These are phyloP conservation scores for Cephus runcator DNA, from an alignment of 2,888 invertebrate genomes.

Conservation along the genomic window DNA sequence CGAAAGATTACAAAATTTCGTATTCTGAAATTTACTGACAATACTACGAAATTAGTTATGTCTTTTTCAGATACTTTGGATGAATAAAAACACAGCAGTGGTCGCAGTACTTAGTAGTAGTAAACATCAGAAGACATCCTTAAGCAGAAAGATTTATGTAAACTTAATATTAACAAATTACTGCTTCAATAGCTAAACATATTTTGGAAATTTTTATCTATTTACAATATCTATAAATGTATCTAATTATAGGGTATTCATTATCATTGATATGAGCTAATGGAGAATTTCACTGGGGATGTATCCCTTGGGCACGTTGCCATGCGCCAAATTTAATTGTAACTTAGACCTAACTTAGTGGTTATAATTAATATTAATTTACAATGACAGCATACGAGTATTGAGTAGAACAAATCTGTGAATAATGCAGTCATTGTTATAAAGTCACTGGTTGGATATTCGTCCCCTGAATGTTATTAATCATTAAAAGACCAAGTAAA, in stretches of 20 bases:
- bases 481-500: not conserved
- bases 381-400: not conserved
- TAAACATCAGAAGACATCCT: not conserved
- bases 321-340: constrained; percentile 23
- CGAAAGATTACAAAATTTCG: too few species aligned
- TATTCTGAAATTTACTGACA: not conserved
- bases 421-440: not conserved
- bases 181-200: not conserved
- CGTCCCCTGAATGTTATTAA: constrained; percentile 25
- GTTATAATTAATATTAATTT: not conserved
- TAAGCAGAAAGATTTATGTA: not conserved
- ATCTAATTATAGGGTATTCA: not conserved
- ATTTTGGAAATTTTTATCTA: not conserved
- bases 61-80: not conserved
- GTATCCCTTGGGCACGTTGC: constrained; percentile 30
- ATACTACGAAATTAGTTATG: not conserved
- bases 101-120: not conserved
- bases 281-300: constrained; percentile 31
- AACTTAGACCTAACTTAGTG: constrained; percentile 9
- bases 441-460: constrained; percentile 38
- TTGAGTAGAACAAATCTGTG: not conserved
- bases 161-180: not conserved
- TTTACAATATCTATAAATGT: constrained; percentile 27
- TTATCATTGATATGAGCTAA: constrained; percentile 1
- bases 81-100: not conserved